Base-by-base conservation (phyloP, 30 jellyfish, hydroid and myxozoan species). In the Hydractinia echinata region DNA sequence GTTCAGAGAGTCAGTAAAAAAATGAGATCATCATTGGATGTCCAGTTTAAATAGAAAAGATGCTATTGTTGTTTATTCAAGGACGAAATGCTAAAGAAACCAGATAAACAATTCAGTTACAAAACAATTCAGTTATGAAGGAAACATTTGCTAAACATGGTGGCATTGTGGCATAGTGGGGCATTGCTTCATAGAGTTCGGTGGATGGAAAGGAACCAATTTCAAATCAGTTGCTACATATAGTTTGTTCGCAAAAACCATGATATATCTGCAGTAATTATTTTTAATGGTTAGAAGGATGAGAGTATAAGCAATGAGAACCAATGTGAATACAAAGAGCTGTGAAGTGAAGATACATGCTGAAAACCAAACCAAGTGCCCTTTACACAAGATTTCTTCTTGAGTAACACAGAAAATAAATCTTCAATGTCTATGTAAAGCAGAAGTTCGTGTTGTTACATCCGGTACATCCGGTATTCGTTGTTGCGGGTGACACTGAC, bases 271-370 rank as follows among this genome's bases (percentile, higher is more conserved):
- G 2, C 9, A 64, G 18, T 64, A n/a, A 5, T 79, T 53, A 51
- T 61, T 10, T 79, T 79, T 61, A 72, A 79, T 79, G 87, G 87
- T 18, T 79, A 79, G 14, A 20, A 64, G 9, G 54, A 77, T 56
- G 79, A 77, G 14, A 9, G 51, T 6, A 64, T 64, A 1, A 64
- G 39, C 19, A 6, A 13, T 64, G 51, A 6, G 79, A 6, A 77
- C 76, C 21, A 53, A 13, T 18, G 4, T 39, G 7, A 13, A 1
- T 51, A 79, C 83, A 14, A 67, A 74, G 54, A 74, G 83, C 66
- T 30, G 72, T 10, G 54, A 72, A 6, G 82, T 72, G 13, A 39
- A 72, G 10, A 72, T 72, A 5, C 8, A 1, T 14, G 77, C 72
- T 14, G 83, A 74, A 7, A 74, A 74, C 83, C 44, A 30, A 30